phyloP scores from a whole-genome alignment of 2,113 vertebrate genomes.

The Peromyscus maniculatus region DNA sequence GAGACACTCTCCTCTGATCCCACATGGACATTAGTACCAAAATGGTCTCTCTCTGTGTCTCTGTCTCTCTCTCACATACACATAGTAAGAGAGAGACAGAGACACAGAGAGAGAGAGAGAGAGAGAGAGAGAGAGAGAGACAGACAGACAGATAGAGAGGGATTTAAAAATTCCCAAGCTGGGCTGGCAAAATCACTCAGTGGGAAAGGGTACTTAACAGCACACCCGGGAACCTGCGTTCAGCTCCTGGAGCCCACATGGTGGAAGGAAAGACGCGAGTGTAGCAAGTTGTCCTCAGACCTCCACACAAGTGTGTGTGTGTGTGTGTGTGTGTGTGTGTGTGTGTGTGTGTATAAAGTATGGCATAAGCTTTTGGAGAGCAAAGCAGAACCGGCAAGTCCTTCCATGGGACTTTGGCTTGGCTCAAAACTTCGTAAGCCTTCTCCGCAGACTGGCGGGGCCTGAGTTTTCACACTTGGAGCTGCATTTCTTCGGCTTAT shows the following conservation, averaged over 20 bases:
- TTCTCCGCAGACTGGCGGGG: constrained; percentile 15
- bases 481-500: constrained; percentile 35
- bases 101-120: too few relatives aligned
- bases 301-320: neutral
- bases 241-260: neutral
- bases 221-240: neutral
- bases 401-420: neutral
- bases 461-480: neutral
- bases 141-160: neutral
- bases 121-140: neutral
- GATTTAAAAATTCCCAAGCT: neutral
- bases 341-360: neutral
- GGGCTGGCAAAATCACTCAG: neutral
- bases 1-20: neutral
- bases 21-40: neutral
- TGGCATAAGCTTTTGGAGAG: neutral
- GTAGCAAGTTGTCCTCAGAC: neutral
- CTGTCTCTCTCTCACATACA: too few relatives aligned
- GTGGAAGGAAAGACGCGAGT: neutral
- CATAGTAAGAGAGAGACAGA: too few relatives aligned
- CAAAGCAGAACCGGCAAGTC: neutral
- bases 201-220: neutral
- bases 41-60: neutral
- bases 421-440: neutral
- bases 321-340: neutral